phyloP scores from a whole-genome alignment of 2,797 vertebrate genomes.

The Hyperoplus immaculatus region DNA sequence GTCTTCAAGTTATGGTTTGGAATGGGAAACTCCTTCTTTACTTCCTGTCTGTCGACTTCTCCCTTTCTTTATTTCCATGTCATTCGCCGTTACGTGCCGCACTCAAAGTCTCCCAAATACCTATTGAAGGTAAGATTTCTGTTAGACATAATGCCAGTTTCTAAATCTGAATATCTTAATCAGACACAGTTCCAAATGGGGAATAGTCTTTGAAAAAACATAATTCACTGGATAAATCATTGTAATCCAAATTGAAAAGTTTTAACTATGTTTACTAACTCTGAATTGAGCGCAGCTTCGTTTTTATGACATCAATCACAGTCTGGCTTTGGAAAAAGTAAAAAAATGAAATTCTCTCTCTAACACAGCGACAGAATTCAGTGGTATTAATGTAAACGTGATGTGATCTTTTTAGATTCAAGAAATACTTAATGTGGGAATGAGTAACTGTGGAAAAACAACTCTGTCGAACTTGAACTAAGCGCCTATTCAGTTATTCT shows the following conservation, averaged over 20 bases:
- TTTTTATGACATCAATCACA: constrained; percentile 45
- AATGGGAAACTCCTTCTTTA: constrained; percentile 37
- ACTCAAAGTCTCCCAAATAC: constrained; percentile 89
- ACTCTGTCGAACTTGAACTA: constrained; percentile 52
- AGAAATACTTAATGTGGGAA: constrained; percentile 40
- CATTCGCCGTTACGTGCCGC: constrained; percentile 71
- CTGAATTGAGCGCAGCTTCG: constrained; percentile 23
- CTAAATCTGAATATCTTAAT: constrained; percentile 24
- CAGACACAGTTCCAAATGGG: constrained; percentile 15
- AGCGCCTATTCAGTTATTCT: constrained; percentile 55
- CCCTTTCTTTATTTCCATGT: constrained; percentile 73
- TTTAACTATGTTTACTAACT: constrained; percentile 34
- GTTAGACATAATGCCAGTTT: constrained; percentile 22
- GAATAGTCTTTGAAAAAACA: neutral
- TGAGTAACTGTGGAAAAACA: constrained; percentile 53
- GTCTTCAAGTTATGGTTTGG: constrained; percentile 36
- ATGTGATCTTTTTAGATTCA: constrained; percentile 49
- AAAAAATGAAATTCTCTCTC: constrained; percentile 58
- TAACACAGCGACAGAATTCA: constrained; percentile 17
- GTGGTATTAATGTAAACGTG: constrained; percentile 49
- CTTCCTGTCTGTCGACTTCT: constrained; percentile 67
- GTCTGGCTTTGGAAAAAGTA: constrained; percentile 57
- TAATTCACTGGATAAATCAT: constrained; percentile 21
- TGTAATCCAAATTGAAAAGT: constrained; percentile 28
- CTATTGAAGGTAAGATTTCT: constrained; percentile 88